phyloP scores from a whole-genome alignment of 2,797 vertebrate species.

The Selene dorsalis region DNA sequence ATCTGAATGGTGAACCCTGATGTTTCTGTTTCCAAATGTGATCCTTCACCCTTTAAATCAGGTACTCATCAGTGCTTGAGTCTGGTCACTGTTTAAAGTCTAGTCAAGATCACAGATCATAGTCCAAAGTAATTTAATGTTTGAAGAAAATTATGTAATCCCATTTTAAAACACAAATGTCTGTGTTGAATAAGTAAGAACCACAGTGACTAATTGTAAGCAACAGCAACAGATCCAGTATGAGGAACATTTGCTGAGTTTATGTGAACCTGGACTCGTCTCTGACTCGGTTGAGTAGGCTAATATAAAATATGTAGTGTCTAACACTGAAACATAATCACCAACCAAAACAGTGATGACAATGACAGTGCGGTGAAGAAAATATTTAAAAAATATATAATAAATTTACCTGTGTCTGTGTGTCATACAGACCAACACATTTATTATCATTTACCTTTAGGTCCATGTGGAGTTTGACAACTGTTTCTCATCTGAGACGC shows the following conservation, averaged over 20 bases:
- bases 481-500: conserved; percentile 57
- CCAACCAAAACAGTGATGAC: neutral
- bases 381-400: neutral
- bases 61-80: neutral
- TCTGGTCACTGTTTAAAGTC: neutral
- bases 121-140: neutral
- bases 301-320: neutral
- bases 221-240: neutral
- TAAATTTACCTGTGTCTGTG: neutral
- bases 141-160: neutral
- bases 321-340: neutral
- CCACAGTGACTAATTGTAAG: neutral
- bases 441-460: conserved; percentile 62
- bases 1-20: neutral
- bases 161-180: neutral
- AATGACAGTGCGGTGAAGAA: neutral
- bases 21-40: neutral
- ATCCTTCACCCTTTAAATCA: neutral
- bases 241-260: neutral
- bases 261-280: neutral
- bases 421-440: neutral
- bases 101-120: neutral
- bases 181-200: neutral
- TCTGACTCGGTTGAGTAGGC: neutral
- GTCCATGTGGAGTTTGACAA: conserved; percentile 37